Conservation (phyloP, 2,113 vertebrate species). For the Ceyx margarethae region DNA sequence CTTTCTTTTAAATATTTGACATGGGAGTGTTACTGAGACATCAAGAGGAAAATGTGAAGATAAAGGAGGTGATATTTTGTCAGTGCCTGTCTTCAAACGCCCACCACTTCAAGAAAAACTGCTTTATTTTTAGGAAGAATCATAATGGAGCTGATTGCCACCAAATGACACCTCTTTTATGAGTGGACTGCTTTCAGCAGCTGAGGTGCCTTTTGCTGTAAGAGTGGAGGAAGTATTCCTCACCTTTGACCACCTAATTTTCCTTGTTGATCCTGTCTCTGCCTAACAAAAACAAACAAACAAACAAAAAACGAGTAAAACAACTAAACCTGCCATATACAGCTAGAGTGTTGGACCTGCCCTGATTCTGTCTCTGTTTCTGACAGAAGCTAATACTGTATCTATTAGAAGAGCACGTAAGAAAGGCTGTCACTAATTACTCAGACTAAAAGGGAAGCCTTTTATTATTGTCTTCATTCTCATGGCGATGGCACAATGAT, state of each 20-base stretch:
- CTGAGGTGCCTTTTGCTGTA: not conserved
- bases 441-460: not conserved
- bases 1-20: slow-evolving; percentile 31
- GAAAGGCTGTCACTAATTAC: not conserved
- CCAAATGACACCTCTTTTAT: not conserved
- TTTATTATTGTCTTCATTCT: not conserved
- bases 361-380: not conserved
- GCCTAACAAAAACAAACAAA: not conserved
- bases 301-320: not conserved
- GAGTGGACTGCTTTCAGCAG: not conserved
- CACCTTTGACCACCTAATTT: not conserved
- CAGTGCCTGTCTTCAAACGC: slow-evolving; percentile 22
- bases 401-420: not conserved
- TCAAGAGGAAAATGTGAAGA: slow-evolving; percentile 33
- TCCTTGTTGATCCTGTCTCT: not conserved
- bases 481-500: not conserved
- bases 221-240: not conserved
- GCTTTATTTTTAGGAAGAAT: slow-evolving; percentile 55
- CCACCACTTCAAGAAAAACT: not conserved
- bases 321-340: not conserved
- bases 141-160: not conserved
- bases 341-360: not conserved
- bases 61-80: slow-evolving; percentile 42
- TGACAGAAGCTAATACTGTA: not conserved
- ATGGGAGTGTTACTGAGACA: not conserved